A percentile compares a stretch with the other conserved stretches of the same genome.
These are phyloP conservation scores for Esperia sulphurella DNA, from an alignment of 2,888 invertebrate genomes.

Conservation along the genomic window DNA sequence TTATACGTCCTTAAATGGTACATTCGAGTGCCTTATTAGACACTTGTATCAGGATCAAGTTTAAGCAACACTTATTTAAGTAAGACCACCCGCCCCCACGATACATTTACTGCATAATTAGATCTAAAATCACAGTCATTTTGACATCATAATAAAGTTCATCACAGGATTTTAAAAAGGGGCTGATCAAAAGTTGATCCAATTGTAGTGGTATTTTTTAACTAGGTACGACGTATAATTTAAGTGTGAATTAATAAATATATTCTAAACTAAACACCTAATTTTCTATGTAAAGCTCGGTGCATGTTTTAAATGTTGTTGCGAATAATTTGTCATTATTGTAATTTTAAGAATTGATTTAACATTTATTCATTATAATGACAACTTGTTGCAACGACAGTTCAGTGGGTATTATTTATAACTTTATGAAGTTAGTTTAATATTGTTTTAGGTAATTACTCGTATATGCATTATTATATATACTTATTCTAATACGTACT, in stretches of 20 bases:
- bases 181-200: too few species aligned
- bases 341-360: background rate
- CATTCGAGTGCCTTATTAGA: constrained; percentile 16
- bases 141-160: too few species aligned
- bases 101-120: too few species aligned
- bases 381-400: constrained; percentile 69
- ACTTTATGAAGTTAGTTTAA: background rate
- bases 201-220: too few species aligned
- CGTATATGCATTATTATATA: background rate
- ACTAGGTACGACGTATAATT: background rate
- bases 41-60: background rate
- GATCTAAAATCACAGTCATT: too few species aligned
- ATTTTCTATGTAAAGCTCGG: constrained; percentile 26
- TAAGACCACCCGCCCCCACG: too few species aligned
- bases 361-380: constrained; percentile 37
- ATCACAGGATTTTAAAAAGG: too few species aligned
- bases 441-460: background rate
- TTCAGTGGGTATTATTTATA: constrained; percentile 42
- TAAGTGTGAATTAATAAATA: background rate
- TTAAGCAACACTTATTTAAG: background rate
- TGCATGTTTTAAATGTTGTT: constrained; percentile 45
- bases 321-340: constrained; percentile 70
- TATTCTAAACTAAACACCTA: constrained; percentile 9
- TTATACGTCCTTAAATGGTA: constrained; percentile 13
- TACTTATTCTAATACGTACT: background rate